phyloP scores from a whole-genome alignment of 2,113 vertebrate species.

The Paraplagusia blochii region DNA sequence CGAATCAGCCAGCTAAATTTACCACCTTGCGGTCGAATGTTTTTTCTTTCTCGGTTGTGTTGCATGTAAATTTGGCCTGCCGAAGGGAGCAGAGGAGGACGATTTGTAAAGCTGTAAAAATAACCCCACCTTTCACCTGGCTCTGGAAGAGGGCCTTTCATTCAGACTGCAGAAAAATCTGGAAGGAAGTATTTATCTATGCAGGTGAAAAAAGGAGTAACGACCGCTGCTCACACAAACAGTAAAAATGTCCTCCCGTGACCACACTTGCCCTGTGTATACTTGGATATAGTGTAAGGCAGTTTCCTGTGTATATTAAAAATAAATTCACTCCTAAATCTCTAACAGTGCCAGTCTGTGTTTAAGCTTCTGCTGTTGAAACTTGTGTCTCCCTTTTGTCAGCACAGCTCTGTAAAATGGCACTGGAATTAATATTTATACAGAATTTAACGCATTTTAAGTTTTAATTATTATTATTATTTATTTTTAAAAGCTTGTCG shows the following conservation, averaged over 20 bases:
- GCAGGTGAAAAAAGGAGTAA: constrained; percentile 53
- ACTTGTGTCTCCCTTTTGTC: constrained; percentile 19
- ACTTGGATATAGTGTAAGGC: constrained; percentile 35
- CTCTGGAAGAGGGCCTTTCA: constrained; percentile 62
- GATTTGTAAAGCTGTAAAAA: constrained; percentile 74
- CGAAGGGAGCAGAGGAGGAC: constrained; percentile 53
- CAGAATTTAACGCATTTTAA: too few relatives aligned
- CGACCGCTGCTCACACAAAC: constrained; percentile 32
- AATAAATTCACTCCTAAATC: constrained; percentile 28
- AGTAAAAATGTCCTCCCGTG: constrained; percentile 37
- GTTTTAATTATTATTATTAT: too few relatives aligned
- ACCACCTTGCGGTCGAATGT: constrained; percentile 72
- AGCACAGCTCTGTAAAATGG: constrained; percentile 11
- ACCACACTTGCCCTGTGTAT: constrained; percentile 38
- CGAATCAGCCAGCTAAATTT: constrained; percentile 77
- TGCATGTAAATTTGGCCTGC: constrained; percentile 69
- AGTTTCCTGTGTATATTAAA: constrained; percentile 50
- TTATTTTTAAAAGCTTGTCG: too few relatives aligned
- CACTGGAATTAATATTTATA: too few relatives aligned
- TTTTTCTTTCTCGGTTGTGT: constrained; percentile 70
- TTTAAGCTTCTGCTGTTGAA: constrained; percentile 15
- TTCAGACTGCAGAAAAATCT: constrained; percentile 57
- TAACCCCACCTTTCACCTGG: constrained; percentile 70
- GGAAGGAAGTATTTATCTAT: constrained; percentile 64
- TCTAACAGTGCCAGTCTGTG: constrained; percentile 19